These are phyloP conservation scores for Artibeus lituratus DNA, from an alignment of 2,797 vertebrate genomes.

Conservation along the genomic window DNA sequence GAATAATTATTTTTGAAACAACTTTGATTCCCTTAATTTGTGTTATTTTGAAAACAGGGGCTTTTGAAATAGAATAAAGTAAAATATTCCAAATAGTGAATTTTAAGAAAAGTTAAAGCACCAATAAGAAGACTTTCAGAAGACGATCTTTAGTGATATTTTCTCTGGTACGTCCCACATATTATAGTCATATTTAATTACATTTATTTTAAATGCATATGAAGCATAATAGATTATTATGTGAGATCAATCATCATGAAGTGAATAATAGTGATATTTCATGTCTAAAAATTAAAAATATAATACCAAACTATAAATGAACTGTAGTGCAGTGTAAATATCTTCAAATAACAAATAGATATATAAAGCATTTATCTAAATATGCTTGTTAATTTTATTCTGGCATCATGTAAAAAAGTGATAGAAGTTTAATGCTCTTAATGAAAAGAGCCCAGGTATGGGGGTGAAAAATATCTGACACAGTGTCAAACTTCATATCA, in stretches of 20 bases:
- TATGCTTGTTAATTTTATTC: neutral
- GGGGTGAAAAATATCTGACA: neutral
- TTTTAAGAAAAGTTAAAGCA: neutral
- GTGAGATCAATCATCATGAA: neutral
- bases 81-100: neutral
- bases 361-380: neutral
- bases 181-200: neutral
- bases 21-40: neutral
- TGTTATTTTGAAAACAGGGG: neutral
- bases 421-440: conserved; percentile 3
- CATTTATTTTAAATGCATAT: neutral
- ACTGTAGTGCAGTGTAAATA: neutral
- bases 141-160: neutral
- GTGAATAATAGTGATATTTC: neutral
- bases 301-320: neutral
- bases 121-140: neutral
- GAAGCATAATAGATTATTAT: neutral
- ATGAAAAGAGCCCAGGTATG: neutral
- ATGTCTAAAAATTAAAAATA: neutral
- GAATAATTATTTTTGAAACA: neutral
- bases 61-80: neutral
- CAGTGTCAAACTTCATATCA: neutral
- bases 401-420: neutral
- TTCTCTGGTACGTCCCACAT: neutral
- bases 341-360: neutral